These are phyloP conservation scores for Drosophila sp. DNA, from an alignment of 1,140 invertebrate species.

Conservation along the genomic window DNA sequence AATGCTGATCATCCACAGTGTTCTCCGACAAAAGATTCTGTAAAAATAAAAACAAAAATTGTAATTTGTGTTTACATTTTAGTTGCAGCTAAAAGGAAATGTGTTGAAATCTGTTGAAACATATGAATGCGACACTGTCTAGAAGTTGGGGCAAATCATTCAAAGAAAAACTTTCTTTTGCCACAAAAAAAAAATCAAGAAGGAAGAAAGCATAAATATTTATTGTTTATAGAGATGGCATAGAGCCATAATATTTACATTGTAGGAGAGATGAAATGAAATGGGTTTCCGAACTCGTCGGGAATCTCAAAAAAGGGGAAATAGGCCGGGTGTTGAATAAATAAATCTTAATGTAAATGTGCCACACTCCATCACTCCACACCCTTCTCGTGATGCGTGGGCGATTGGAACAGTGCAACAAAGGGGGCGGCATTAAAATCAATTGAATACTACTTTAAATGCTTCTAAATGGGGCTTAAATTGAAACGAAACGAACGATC, in stretches of 20 bases:
- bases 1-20: slow-evolving; percentile 86
- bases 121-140: slow-evolving; percentile 49
- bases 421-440: slow-evolving; percentile 31
- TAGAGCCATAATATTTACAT: slow-evolving; percentile 64
- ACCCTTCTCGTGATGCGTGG: neutral
- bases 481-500: slow-evolving; percentile 28
- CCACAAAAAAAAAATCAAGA: neutral
- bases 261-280: slow-evolving; percentile 35
- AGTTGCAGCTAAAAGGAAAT: slow-evolving; percentile 18
- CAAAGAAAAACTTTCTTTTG: slow-evolving; percentile 34
- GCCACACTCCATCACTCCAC: slow-evolving; percentile 22
- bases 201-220: slow-evolving; percentile 58
- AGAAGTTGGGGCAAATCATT: slow-evolving; percentile 30
- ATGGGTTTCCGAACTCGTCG: slow-evolving; percentile 21
- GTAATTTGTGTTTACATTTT: slow-evolving; percentile 25
- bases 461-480: slow-evolving; percentile 21
- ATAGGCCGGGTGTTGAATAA: slow-evolving; percentile 25
- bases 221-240: slow-evolving; percentile 47
- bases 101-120: slow-evolving; percentile 56
- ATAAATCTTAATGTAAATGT: slow-evolving; percentile 67
- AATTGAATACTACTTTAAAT: slow-evolving; percentile 33
- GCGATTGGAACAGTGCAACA: slow-evolving; percentile 3
- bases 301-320: slow-evolving; percentile 16
- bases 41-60: slow-evolving; percentile 28
- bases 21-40: slow-evolving; percentile 87